phyloP scores from a whole-genome alignment of 2,888 invertebrate species.

The Vanessa cardui region DNA sequence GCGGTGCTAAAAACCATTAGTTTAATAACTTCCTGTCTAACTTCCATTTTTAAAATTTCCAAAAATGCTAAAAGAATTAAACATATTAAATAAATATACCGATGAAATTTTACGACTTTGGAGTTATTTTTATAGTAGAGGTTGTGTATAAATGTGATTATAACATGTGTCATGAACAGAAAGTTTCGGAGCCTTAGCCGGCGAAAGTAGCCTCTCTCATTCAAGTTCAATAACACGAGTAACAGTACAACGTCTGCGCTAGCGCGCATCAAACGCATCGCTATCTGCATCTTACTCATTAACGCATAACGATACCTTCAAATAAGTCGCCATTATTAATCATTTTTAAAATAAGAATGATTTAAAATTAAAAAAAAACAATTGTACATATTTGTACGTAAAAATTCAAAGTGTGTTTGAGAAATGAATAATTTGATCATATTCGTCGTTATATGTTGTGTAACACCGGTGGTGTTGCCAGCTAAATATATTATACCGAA shows the following conservation, averaged over 20 bases:
- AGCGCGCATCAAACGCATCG: conserved; percentile 44
- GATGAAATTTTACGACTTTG: too few species aligned
- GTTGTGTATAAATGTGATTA: background rate
- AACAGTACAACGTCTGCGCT: conserved; percentile 62
- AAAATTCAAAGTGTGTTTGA: conserved; percentile 26
- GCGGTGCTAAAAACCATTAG: too few species aligned
- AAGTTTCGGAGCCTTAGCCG: conserved; percentile 59
- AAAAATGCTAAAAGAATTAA: too few species aligned
- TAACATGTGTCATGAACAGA: conserved; percentile 36
- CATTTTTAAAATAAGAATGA: conserved; percentile 26
- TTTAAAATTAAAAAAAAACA: conserved; percentile 14
- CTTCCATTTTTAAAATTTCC: too few species aligned
- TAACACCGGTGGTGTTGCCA: conserved; percentile 59
- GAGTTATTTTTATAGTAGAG: background rate
- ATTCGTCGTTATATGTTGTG: conserved; percentile 56
- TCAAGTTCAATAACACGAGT: conserved; percentile 78
- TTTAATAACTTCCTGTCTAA: too few species aligned
- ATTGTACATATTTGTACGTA: background rate
- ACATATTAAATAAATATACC: too few species aligned
- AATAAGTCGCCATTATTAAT: background rate
- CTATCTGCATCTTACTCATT: conserved; percentile 12
- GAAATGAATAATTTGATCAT: conserved; percentile 54
- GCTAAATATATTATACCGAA: conserved; percentile 86
- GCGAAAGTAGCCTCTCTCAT: conserved; percentile 71
- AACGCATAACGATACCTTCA: background rate